Conservation (phyloP, 2,888 invertebrate species). For the Spodoptera littoralis region DNA sequence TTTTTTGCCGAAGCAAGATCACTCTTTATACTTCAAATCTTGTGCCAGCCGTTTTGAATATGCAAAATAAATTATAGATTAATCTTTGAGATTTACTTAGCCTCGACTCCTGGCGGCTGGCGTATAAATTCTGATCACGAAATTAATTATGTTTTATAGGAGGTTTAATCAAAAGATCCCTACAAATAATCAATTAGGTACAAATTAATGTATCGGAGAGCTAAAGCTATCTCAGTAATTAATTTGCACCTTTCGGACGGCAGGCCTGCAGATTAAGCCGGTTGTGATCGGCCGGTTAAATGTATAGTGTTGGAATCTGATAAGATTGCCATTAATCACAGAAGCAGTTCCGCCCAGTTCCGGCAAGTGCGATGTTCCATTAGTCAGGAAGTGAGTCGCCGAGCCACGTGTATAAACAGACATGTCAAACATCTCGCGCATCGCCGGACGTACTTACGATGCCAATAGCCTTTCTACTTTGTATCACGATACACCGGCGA, state of each 20-base stretch:
- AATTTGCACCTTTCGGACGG: constrained; percentile 78
- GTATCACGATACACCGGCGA: constrained; percentile 14
- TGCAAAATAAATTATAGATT: constrained; percentile 38
- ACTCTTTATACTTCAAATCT: constrained; percentile 20
- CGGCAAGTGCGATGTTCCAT: constrained; percentile 68
- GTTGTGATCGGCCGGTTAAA: constrained; percentile 71
- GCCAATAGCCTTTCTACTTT: constrained; percentile 10
- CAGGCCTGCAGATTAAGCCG: constrained; percentile 72
- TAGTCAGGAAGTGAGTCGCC: constrained; percentile 63
- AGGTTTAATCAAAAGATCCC: constrained; percentile 66
- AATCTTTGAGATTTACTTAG: constrained; percentile 38
- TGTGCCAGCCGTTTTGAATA: constrained; percentile 38
- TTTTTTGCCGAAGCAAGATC: constrained; percentile 22
- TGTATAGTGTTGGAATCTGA: constrained; percentile 78
- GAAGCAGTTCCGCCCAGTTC: constrained; percentile 65
- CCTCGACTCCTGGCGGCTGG: constrained; percentile 19
- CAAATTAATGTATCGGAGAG: constrained; percentile 74
- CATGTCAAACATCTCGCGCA: constrained; percentile 47
- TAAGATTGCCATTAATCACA: constrained; percentile 82
- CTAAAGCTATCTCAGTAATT: constrained; percentile 77
- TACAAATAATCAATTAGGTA: constrained; percentile 72
- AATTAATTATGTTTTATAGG: constrained; percentile 60
- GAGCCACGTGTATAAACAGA: constrained; percentile 49
- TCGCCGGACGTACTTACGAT: constrained; percentile 22
- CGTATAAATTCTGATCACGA: constrained; percentile 53